A percentile compares a stretch with the other conserved stretches of the same genome.
phyloP scores from a whole-genome alignment of 23 tunicate genomes.

The Pegea sp. region DNA sequence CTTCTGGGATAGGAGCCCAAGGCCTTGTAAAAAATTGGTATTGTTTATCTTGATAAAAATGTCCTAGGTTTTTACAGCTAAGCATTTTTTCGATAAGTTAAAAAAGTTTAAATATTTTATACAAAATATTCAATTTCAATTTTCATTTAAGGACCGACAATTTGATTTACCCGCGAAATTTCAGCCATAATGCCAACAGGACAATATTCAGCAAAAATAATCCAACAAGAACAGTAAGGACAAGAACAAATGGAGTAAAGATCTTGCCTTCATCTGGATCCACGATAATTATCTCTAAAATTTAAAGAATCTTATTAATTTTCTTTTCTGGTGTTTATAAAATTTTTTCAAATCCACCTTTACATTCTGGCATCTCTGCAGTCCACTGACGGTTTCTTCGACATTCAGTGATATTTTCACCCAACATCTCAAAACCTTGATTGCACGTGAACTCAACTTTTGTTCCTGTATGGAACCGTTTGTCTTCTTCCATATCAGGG shows the following conservation, averaged over 20 bases:
- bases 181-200: not conserved
- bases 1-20: too few relatives aligned
- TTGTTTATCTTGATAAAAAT: too few relatives aligned
- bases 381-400: conserved; percentile 28
- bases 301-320: not conserved
- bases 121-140: too few relatives aligned
- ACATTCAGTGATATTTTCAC: conserved; percentile 19
- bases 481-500: conserved; percentile 16
- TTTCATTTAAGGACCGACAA: too few relatives aligned
- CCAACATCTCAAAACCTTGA: conserved; percentile 23
- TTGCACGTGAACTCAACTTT: conserved; percentile 24
- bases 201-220: not conserved
- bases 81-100: too few relatives aligned
- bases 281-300: not conserved
- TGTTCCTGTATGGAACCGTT: conserved; percentile 23
- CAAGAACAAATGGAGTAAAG: not conserved
- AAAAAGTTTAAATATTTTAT: too few relatives aligned
- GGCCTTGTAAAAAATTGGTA: too few relatives aligned
- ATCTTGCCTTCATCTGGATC: not conserved
- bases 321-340: not conserved
- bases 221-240: not conserved
- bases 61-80: too few relatives aligned
- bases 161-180: not conserved
- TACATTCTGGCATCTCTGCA: conserved; percentile 28
- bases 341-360: conserved; percentile 4